Evolutionary conservation across 2,113 vertebrate genomes (phyloP).

Genomic region (Nannospalax galili): DNA sequence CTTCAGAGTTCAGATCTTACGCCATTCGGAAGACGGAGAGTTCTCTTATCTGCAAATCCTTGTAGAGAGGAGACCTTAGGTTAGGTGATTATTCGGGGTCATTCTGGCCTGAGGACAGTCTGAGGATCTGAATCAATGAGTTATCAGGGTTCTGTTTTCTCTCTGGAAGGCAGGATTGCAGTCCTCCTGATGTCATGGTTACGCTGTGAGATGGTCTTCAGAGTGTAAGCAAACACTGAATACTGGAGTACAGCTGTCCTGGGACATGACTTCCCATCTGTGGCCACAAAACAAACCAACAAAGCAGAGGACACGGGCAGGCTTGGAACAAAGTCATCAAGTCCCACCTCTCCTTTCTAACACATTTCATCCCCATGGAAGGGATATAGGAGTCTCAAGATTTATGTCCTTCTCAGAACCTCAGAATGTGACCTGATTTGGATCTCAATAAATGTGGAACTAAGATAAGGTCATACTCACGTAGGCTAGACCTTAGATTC

Average conservation of each 20-base stretch:
- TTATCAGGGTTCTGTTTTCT: background rate
- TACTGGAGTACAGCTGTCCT: accelerated
- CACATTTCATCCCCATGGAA: background rate
- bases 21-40: too few relatives aligned
- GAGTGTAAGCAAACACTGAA: accelerated
- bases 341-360: background rate
- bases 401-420: background rate
- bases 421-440: background rate
- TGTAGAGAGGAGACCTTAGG: background rate
- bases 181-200: accelerated
- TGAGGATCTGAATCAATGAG: background rate
- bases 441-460: background rate
- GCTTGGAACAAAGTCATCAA: background rate
- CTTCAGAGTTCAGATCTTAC: background rate
- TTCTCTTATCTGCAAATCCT: background rate
- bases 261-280: background rate
- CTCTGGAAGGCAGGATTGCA: background rate
- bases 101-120: background rate
- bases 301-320: background rate
- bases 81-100: background rate
- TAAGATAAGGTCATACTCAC: background rate
- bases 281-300: background rate
- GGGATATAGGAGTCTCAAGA: background rate
- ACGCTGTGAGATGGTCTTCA: too few relatives aligned
- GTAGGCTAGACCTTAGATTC: background rate